Percentiles rank a stretch among this genome's conserved stretches.
These are phyloP conservation scores for Lasiurus cinereus DNA, from an alignment of 2,113 vertebrate genomes.

Conservation along the genomic window DNA sequence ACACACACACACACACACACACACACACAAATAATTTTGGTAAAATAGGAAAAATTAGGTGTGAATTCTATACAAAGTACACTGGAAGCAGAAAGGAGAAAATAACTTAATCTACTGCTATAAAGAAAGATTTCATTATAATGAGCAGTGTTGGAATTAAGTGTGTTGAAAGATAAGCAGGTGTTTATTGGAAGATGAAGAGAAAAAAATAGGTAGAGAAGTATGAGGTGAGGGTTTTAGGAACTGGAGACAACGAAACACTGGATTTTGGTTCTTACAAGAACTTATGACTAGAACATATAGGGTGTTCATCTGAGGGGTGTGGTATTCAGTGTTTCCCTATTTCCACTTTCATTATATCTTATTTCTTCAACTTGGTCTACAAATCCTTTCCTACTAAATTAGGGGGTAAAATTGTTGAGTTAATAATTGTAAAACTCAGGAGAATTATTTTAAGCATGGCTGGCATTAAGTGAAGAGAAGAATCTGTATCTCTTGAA, in stretches of 20 bases:
- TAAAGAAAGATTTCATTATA: not conserved
- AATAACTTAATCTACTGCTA: not conserved
- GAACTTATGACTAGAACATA: not conserved
- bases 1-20: too few species aligned
- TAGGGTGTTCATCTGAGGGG: not conserved
- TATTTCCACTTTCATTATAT: not conserved
- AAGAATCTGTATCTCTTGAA: not conserved
- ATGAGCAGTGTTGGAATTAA: not conserved
- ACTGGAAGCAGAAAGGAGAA: not conserved
- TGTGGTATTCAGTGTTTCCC: not conserved
- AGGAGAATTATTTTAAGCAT: not conserved
- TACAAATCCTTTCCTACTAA: not conserved
- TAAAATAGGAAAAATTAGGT: not conserved
- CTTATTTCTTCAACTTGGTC: not conserved
- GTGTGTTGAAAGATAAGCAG: not conserved
- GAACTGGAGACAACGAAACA: not conserved
- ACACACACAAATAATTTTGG: not conserved
- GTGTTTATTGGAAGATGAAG: not conserved
- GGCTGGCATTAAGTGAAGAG: not conserved
- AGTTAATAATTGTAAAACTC: not conserved
- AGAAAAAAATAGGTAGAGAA: constrained; percentile 16
- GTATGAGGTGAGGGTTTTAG: not conserved
- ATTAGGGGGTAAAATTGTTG: not conserved
- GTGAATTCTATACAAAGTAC: not conserved
- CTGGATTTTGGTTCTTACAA: not conserved